These are phyloP conservation scores for Mythimna pallens DNA, from an alignment of 2,888 invertebrate genomes.

Conservation along the genomic window DNA sequence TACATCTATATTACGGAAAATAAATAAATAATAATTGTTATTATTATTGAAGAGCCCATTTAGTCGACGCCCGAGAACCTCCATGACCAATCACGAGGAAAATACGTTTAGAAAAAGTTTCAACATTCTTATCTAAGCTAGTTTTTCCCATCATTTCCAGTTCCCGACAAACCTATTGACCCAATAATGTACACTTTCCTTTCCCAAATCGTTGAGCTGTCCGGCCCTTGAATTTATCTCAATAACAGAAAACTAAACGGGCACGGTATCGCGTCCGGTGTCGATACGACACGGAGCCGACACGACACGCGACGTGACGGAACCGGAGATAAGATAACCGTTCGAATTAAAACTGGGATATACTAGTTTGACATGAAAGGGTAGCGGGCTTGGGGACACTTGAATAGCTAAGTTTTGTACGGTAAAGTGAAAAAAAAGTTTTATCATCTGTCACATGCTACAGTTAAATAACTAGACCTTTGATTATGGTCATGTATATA, in stretches of 20 bases:
- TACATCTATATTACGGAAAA: too few species aligned
- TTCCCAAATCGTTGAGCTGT: slow-evolving; percentile 29
- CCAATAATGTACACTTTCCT: slow-evolving; percentile 22
- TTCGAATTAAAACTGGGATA: slow-evolving; percentile 59
- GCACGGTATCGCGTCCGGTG: slow-evolving; percentile 46
- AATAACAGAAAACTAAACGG: slow-evolving; percentile 63
- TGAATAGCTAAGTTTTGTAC: slow-evolving; percentile 5
- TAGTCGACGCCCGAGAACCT: too few species aligned
- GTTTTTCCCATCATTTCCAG: slow-evolving; percentile 11
- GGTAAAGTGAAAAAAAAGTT: not conserved
- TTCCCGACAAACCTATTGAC: slow-evolving; percentile 26
- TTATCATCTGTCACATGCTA: too few species aligned
- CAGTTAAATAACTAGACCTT: too few species aligned
- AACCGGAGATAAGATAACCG: slow-evolving; percentile 63
- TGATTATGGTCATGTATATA: too few species aligned
- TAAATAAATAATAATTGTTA: too few species aligned
- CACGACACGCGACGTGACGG: slow-evolving; percentile 64
- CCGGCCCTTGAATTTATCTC: slow-evolving; percentile 61
- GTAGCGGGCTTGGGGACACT: slow-evolving; percentile 5
- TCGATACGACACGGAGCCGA: slow-evolving; percentile 59
- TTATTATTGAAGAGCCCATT: too few species aligned
- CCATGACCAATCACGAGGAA: not conserved
- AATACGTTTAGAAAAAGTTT: not conserved
- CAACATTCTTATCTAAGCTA: not conserved
- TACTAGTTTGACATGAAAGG: slow-evolving; percentile 59